phyloP scores from a whole-genome alignment of 2,113 vertebrate species.

The Strix aluco region DNA sequence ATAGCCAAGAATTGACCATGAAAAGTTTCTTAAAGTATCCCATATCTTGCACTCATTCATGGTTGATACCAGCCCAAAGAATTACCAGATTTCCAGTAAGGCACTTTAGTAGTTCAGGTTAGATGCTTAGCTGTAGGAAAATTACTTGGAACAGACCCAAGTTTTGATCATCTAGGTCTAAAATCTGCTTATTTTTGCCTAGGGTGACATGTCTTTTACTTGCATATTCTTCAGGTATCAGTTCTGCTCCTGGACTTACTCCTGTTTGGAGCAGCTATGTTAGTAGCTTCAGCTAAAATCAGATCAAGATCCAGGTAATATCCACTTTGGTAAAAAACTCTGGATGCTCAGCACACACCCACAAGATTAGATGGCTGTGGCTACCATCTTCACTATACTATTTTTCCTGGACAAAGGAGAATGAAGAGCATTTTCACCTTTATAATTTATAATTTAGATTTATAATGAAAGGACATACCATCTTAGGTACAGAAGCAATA shows the following conservation, averaged over 20 bases:
- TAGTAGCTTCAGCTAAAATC: neutral
- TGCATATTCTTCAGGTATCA: neutral
- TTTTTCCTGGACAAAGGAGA: neutral
- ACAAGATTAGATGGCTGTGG: neutral
- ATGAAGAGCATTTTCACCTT: neutral
- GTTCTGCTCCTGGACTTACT: neutral
- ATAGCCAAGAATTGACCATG: neutral
- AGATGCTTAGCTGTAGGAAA: neutral
- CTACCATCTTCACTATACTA: neutral
- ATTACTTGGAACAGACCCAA: neutral
- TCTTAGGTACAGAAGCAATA: neutral
- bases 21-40: neutral
- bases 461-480: neutral
- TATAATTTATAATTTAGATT: no score
- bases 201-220: neutral
- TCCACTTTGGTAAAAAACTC: neutral
- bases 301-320: neutral
- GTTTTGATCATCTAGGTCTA: neutral
- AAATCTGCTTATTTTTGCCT: neutral
- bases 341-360: neutral
- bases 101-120: neutral
- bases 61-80: neutral
- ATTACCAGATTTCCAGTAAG: neutral
- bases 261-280: neutral
- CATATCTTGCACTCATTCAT: neutral